phyloP scores from a whole-genome alignment of 2,888 invertebrate genomes.

The Drosophila birchii region DNA sequence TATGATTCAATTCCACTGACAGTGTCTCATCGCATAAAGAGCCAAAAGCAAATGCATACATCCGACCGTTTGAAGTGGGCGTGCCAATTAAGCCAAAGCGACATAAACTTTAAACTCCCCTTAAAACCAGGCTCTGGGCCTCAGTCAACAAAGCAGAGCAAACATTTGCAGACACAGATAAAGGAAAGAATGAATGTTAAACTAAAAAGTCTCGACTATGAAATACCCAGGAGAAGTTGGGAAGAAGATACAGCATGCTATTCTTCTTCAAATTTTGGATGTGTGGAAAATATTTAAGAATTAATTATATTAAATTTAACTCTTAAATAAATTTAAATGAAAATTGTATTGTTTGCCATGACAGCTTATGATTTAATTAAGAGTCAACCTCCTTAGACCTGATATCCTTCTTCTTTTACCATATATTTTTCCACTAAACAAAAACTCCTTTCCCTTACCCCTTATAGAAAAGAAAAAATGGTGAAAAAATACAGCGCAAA shows the following conservation, averaged over 20 bases:
- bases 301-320: too few species aligned
- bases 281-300: too few species aligned
- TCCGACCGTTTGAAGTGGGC: slow-evolving; percentile 27
- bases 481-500: background rate
- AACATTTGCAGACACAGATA: slow-evolving; percentile 52
- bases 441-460: background rate
- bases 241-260: too few species aligned
- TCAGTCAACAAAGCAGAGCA: slow-evolving; percentile 52
- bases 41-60: slow-evolving; percentile 36
- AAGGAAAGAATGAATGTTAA: background rate
- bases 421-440: background rate
- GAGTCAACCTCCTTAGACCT: too few species aligned
- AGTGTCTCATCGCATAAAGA: slow-evolving; percentile 31
- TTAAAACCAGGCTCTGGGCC: slow-evolving; percentile 6
- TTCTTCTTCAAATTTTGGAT: too few species aligned
- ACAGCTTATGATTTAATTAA: too few species aligned
- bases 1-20: slow-evolving; percentile 64
- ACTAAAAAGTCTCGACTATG: background rate
- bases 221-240: background rate
- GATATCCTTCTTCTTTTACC: background rate
- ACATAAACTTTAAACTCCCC: slow-evolving; percentile 33
- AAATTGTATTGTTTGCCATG: too few species aligned
- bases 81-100: slow-evolving; percentile 45
- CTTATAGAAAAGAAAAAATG: background rate
- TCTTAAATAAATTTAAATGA: too few species aligned